phyloP scores from a whole-genome alignment of 1,140 invertebrate genomes.

The Temnothorax longispinosus region DNA sequence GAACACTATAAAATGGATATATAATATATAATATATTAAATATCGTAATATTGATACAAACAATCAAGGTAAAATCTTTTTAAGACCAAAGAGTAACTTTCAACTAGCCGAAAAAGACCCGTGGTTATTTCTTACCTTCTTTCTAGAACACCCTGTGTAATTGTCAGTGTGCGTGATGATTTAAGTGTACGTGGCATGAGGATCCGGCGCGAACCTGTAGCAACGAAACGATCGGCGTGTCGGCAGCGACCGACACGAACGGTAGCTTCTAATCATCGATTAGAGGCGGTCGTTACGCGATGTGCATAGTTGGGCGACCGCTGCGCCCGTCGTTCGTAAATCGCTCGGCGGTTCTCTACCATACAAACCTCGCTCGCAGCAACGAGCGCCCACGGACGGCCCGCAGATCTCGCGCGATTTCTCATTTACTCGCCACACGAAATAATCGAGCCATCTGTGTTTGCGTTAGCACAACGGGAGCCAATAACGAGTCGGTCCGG shows the following conservation, averaged over 20 bases:
- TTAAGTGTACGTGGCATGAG: not conserved
- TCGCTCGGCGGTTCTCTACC: conserved; percentile 37
- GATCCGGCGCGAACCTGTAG: not conserved
- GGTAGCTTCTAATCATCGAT: conserved; percentile 78
- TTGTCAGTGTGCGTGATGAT: not conserved
- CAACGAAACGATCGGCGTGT: conserved; percentile 46
- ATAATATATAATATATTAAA: not conserved
- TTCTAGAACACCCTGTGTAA: not conserved
- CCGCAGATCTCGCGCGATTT: conserved; percentile 36
- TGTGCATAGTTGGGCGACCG: conserved; percentile 58
- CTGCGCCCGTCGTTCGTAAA: conserved; percentile 42
- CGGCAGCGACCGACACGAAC: conserved; percentile 53
- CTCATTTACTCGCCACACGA: conserved; percentile 56
- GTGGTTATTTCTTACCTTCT: not conserved
- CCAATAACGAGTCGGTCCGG: conserved; percentile 29
- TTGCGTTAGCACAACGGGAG: conserved; percentile 45
- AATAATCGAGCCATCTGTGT: conserved; percentile 57
- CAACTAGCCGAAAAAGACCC: not conserved
- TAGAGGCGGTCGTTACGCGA: conserved; percentile 72
- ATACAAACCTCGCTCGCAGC: conserved; percentile 51
- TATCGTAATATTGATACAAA: not conserved
- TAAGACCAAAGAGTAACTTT: not conserved
- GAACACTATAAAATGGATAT: not conserved
- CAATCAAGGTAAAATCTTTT: not conserved
- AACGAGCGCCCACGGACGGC: conserved; percentile 1